A percentile compares a stretch with the other conserved stretches of the same genome.
These are phyloP conservation scores for Drosophila arawakana DNA, from an alignment of 1,140 invertebrate genomes.

Conservation along the genomic window DNA sequence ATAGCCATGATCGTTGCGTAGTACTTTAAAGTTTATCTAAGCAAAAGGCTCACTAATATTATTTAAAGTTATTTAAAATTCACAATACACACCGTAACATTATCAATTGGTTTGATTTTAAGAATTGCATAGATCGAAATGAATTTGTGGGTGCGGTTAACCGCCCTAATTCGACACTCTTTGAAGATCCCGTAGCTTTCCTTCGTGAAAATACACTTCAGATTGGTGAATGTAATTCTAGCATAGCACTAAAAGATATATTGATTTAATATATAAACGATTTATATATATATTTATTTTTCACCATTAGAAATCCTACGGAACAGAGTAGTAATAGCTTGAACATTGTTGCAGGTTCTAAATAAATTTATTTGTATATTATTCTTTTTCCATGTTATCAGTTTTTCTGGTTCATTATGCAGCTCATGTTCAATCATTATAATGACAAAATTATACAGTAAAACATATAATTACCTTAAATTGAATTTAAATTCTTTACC, in stretches of 20 bases:
- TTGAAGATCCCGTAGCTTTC: not conserved
- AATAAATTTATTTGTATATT: no score
- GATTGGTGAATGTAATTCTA: constrained; percentile 57
- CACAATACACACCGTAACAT: constrained; percentile 40
- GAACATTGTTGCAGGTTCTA: not conserved
- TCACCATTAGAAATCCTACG: not conserved
- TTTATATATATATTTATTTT: not conserved
- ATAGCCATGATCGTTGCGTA: constrained; percentile 51
- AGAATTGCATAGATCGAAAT: constrained; percentile 23
- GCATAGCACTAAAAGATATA: not conserved
- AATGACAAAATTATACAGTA: no score
- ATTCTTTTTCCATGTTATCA: no score
- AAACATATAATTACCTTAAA: no score
- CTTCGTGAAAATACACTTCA: constrained; percentile 42
- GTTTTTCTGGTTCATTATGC: no score
- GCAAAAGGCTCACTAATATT: not conserved
- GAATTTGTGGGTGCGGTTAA: constrained; percentile 64
- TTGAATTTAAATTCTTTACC: no score
- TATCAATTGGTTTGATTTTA: constrained; percentile 6
- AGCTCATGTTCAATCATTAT: no score
- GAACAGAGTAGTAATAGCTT: not conserved
- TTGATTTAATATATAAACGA: not conserved
- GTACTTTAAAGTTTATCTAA: constrained; percentile 31
- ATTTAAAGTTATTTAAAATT: not conserved
- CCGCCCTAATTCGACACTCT: constrained; percentile 52